phyloP scores from a whole-genome alignment of 2,797 vertebrate species.

The Sorex maritimensis region DNA sequence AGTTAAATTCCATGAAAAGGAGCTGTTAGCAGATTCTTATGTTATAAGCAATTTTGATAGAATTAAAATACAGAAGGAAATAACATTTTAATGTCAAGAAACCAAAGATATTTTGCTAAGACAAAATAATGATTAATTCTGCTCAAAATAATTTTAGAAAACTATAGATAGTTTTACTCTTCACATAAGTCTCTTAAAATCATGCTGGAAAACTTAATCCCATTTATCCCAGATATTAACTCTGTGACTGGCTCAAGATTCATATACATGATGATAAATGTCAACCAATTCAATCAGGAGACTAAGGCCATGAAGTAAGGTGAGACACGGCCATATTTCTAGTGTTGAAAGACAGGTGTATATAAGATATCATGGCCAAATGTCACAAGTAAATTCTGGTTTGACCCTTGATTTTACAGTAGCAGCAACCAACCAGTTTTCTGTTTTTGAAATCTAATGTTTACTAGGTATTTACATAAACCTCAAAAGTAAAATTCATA shows the following conservation, averaged over 20 bases:
- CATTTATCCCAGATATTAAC: conserved; percentile 20
- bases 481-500: neutral
- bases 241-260: neutral
- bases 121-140: conserved; percentile 16
- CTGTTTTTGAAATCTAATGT: conserved; percentile 43
- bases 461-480: conserved; percentile 33
- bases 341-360: neutral
- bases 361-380: conserved; percentile 33
- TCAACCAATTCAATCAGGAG: neutral
- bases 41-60: conserved; percentile 41
- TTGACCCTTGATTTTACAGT: conserved; percentile 18
- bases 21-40: neutral
- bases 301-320: neutral
- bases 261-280: conserved; percentile 7
- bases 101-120: conserved; percentile 38
- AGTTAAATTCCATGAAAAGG: conserved; percentile 8
- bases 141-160: conserved; percentile 36
- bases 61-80: conserved; percentile 50
- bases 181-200: conserved; percentile 5
- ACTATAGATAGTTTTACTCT: conserved; percentile 24
- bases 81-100: conserved; percentile 32
- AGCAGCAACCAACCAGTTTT: conserved; percentile 21
- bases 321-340: neutral
- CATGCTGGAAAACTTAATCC: conserved; percentile 29
- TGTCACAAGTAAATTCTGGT: conserved; percentile 27